Base-by-base conservation (phyloP, 2,888 invertebrate genomes). In the Drosophila quasianomalipes region DNA sequence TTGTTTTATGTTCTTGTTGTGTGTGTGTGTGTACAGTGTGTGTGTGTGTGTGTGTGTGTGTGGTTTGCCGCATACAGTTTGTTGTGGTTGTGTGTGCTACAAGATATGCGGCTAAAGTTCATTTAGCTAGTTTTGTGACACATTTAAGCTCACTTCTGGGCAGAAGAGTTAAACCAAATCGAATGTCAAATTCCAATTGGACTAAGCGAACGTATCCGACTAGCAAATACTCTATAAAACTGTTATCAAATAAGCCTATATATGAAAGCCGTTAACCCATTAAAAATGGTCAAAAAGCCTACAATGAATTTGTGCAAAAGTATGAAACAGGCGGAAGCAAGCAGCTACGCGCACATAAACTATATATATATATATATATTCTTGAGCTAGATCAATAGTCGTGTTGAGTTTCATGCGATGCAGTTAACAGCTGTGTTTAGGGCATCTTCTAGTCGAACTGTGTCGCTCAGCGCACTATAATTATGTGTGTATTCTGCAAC, bases 41-140 rank as follows among this genome's bases (percentile, higher is more conserved):
- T 58, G 16, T 4, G 28, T 28, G 28, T 28, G 70, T n/a, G 28
- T 19, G 37, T 58, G 33, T 44, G 53, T 26, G 19, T 19, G 30
- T 62, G 59, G 71, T 51, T 63, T 44, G 16, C 31, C 44, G 12
- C 7, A 22, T 30, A 55, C 33, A 33, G n/a, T 33, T 63, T 41
- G 71, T 28, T 63, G 30, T 39, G 72, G 19, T 51, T 22, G 47
- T 35, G 22, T 30, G 30, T 37, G 26, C 51, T 49, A 30, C 65
- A 66, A 26, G 53, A 53, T 62, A 62, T 73, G 58, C 54, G 74
- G 70, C 59, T 57, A 66, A 74, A 67, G 57, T 74, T 78, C 58
- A 71, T 84, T 69, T 64, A 58, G 70, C 63, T n/a, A 57, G 61
- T 71, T 75, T 79, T 69, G 71, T 49, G 75, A 49, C 49, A 41